phyloP scores from a whole-genome alignment of 2,797 vertebrate genomes.

The Corythornis leucogaster region DNA sequence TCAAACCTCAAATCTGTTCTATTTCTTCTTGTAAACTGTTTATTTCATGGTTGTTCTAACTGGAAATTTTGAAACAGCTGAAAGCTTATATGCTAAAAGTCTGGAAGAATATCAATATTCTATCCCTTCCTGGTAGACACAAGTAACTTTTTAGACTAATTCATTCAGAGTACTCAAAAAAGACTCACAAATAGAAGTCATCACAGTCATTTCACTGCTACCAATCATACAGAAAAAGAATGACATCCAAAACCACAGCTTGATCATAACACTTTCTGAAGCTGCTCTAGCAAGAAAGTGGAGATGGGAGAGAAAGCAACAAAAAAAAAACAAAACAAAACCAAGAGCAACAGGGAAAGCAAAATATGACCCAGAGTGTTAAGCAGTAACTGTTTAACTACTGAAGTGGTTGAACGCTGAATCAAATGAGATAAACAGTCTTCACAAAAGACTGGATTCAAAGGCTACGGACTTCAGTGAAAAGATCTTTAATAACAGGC shows the following conservation, averaged over 20 bases:
- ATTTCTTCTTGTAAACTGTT: neutral
- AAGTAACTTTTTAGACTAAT: neutral
- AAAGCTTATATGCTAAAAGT: neutral
- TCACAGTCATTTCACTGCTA: neutral
- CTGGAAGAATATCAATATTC: neutral
- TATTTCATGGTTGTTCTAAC: neutral
- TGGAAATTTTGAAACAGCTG: neutral
- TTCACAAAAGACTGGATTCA: neutral
- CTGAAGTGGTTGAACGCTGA: neutral
- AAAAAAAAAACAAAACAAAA: neutral
- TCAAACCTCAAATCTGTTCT: neutral
- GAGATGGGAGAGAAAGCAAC: neutral
- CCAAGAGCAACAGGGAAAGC: neutral
- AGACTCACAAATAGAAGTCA: neutral
- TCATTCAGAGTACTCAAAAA: neutral
- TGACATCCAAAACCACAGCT: neutral
- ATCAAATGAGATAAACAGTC: neutral
- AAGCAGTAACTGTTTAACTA: neutral
- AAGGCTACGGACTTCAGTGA: neutral
- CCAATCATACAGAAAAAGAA: neutral
- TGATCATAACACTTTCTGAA: neutral
- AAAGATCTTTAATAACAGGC: neutral
- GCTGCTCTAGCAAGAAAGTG: neutral
- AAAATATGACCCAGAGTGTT: neutral
- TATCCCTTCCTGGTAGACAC: neutral